These are phyloP conservation scores for Leuciscus waleckii DNA, from an alignment of 2,797 vertebrate genomes.

Conservation along the genomic window DNA sequence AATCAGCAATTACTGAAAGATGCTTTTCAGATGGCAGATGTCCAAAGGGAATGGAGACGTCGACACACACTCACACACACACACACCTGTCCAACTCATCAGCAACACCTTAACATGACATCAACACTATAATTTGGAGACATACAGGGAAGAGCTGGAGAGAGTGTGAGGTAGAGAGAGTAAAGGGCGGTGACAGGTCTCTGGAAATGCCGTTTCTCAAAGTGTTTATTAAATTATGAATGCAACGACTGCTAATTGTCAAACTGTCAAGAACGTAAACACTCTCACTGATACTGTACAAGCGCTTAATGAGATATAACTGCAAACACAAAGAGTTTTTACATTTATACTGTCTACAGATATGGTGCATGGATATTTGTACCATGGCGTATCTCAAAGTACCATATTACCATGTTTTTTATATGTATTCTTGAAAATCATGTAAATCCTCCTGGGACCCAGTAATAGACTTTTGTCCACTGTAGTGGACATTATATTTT, in stretches of 20 bases:
- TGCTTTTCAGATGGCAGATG: conserved; percentile 25
- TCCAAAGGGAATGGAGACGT: conserved; percentile 32
- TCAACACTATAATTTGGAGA: neutral
- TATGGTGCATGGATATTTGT: neutral
- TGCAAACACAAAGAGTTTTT: neutral
- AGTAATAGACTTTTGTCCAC: too few species aligned
- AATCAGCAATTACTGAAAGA: conserved; percentile 46
- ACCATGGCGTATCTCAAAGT: neutral
- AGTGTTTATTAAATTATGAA: neutral
- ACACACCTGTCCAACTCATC: conserved; percentile 1
- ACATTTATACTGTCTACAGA: neutral
- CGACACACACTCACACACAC: too few species aligned
- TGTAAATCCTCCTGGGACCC: too few species aligned
- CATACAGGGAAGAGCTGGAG: neutral
- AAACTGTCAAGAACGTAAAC: neutral
- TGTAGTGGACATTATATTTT: too few species aligned
- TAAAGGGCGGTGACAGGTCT: neutral
- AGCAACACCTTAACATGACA: neutral
- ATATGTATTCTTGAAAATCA: neutral
- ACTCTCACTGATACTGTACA: neutral
- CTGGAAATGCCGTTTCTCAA: neutral
- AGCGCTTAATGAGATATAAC: neutral
- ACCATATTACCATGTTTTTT: neutral
- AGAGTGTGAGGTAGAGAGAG: neutral
- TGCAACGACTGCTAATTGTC: conserved; percentile 1